Percentiles rank a stretch among this genome's conserved stretches.
These are phyloP conservation scores for Jordanella pulchra DNA, from an alignment of 2,797 vertebrate species.

Conservation along the genomic window DNA sequence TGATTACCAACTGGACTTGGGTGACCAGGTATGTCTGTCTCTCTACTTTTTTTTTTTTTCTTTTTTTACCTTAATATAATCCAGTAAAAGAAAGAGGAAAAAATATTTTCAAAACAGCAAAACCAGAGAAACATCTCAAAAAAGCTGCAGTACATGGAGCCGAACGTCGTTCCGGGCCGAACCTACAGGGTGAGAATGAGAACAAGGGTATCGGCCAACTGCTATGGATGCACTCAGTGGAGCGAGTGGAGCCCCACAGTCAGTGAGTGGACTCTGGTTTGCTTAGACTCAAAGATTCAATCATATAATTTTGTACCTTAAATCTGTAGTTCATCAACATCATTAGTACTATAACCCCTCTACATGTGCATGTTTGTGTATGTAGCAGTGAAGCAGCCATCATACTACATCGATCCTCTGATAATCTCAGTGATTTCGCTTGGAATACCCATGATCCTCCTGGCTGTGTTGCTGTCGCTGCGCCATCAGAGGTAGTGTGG, in stretches of 20 bases:
- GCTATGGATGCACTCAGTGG: slow-evolving; percentile 4
- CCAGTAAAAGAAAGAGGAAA: background rate
- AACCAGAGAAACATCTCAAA: fast-evolving
- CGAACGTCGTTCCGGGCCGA: slow-evolving; percentile 9
- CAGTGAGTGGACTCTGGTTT: slow-evolving; percentile 51
- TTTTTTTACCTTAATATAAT: too few relatives aligned
- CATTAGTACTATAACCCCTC: background rate
- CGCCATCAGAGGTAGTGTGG: slow-evolving; percentile 59
- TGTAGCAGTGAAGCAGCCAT: slow-evolving; percentile 28
- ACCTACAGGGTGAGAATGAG: slow-evolving; percentile 58
- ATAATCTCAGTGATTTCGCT: slow-evolving; percentile 50
- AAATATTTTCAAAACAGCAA: slow-evolving; percentile 39
- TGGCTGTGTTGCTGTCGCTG: slow-evolving; percentile 61
- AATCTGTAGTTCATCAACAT: background rate
- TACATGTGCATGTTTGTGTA: slow-evolving; percentile 21
- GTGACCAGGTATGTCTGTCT: slow-evolving; percentile 44
- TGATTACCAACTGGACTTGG: slow-evolving; percentile 55
- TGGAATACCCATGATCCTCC: slow-evolving; percentile 72
- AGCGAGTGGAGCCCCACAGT: slow-evolving; percentile 62
- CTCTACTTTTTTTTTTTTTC: too few relatives aligned
- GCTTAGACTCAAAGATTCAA: background rate
- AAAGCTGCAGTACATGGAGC: background rate
- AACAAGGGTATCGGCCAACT: fast-evolving
- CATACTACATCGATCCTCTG: slow-evolving; percentile 13
- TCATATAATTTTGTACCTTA: background rate